These are phyloP conservation scores for Bungarus multicinctus DNA, from an alignment of 2,113 vertebrate species.

Conservation along the genomic window DNA sequence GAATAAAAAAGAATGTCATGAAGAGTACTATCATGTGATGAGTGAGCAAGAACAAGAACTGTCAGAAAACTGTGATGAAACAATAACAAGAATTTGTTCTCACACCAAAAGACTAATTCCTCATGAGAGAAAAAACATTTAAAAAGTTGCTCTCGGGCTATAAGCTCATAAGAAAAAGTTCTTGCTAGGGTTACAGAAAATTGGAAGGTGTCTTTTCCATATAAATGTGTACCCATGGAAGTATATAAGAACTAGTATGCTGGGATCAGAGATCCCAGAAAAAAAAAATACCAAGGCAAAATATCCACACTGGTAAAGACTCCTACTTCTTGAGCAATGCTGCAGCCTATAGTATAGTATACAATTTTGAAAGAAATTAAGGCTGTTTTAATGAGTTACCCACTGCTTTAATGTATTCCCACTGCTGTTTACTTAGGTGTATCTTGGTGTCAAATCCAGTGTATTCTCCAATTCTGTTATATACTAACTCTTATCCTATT, in stretches of 20 bases:
- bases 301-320: neutral
- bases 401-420: neutral
- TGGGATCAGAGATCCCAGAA: neutral
- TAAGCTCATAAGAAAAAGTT: neutral
- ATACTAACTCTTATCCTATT: neutral
- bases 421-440: neutral
- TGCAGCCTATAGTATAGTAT: neutral
- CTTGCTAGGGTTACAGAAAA: neutral
- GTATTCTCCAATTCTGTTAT: neutral
- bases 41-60: neutral
- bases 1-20: neutral
- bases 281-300: neutral
- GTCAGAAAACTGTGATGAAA: neutral
- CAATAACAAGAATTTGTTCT: neutral
- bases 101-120: neutral
- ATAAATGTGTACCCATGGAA: neutral
- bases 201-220: neutral
- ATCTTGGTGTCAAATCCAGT: neutral
- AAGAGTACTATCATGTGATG: neutral
- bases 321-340: neutral
- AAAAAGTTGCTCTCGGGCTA: neutral
- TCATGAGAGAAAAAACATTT: neutral
- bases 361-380: neutral
- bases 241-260: neutral
- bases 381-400: neutral